Percentiles rank a stretch among this genome's conserved stretches.
These are phyloP conservation scores for Phengaris arion DNA, from an alignment of 2,888 invertebrate genomes.

Conservation along the genomic window DNA sequence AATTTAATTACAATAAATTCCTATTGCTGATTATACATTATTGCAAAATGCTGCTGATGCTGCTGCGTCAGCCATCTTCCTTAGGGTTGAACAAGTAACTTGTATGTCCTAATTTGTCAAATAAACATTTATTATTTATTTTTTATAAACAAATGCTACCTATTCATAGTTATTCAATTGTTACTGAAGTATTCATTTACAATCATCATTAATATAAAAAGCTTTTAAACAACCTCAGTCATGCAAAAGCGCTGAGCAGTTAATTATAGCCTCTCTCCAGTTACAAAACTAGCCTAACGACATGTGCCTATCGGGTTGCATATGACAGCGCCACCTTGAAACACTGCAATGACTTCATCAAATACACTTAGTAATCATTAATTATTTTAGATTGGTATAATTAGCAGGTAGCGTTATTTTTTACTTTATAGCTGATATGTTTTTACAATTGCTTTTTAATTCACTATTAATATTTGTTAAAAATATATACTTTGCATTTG, in stretches of 20 bases:
- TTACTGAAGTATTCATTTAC: too few relatives aligned
- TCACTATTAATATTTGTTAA: neutral
- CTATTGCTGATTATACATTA: too few relatives aligned
- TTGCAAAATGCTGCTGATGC: too few relatives aligned
- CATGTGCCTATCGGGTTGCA: slow-evolving; percentile 32
- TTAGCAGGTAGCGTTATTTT: slow-evolving; percentile 29
- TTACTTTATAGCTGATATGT: slow-evolving; percentile 18
- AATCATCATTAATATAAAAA: neutral
- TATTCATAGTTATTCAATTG: too few relatives aligned
- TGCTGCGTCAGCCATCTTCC: too few relatives aligned
- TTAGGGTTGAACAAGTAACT: too few relatives aligned
- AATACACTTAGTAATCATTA: slow-evolving; percentile 23
- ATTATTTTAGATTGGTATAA: slow-evolving; percentile 13
- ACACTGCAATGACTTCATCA: slow-evolving; percentile 33
- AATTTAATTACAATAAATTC: too few relatives aligned
- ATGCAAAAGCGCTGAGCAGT: neutral
- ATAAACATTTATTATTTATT: too few relatives aligned
- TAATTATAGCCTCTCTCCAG: slow-evolving; percentile 17
- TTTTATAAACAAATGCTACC: too few relatives aligned
- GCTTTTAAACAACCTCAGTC: neutral
- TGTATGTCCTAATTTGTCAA: too few relatives aligned
- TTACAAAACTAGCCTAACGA: slow-evolving; percentile 18
- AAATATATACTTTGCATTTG: neutral
- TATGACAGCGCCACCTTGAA: slow-evolving; percentile 34
- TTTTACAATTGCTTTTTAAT: neutral